These are phyloP conservation scores for Caradrina clavipalpis DNA, from an alignment of 2,888 invertebrate genomes.

Conservation along the genomic window DNA sequence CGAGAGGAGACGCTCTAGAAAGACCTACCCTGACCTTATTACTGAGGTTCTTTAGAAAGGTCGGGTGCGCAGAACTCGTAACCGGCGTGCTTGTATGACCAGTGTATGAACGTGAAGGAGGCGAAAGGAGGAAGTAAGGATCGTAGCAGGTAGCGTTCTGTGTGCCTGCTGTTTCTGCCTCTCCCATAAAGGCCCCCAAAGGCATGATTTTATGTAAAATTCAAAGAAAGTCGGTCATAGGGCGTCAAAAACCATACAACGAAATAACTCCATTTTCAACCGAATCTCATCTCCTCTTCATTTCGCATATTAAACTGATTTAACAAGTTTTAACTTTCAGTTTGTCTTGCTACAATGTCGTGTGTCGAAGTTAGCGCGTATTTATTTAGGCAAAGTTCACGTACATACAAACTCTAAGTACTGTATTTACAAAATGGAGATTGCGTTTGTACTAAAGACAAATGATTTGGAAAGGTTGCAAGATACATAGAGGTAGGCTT, in stretches of 20 bases:
- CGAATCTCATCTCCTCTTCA: constrained; percentile 7
- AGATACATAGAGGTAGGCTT: background rate
- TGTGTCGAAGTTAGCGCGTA: constrained; percentile 33
- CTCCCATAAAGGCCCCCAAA: too few species aligned
- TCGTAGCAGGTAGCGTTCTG: too few species aligned
- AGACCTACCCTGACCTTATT: too few species aligned
- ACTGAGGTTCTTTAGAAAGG: too few species aligned
- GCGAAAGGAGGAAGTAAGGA: too few species aligned
- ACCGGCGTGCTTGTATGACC: too few species aligned
- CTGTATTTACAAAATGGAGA: constrained; percentile 13
- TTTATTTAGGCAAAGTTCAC: constrained; percentile 55
- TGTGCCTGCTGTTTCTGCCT: too few species aligned
- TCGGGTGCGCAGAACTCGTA: too few species aligned
- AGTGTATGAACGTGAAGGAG: too few species aligned
- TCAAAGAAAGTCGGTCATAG: too few species aligned
- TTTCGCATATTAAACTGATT: constrained; percentile 46
- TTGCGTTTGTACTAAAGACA: background rate
- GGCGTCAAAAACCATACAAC: background rate
- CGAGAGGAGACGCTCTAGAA: too few species aligned
- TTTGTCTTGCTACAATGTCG: constrained; percentile 52
- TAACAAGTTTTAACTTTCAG: constrained; percentile 51
- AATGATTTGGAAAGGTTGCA: constrained; percentile 4
- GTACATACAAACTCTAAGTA: constrained; percentile 14
- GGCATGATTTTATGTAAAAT: too few species aligned
- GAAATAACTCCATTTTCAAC: background rate